Conservation (phyloP, 2,113 vertebrate genomes). For the Sphaerodactylus townsendi region DNA sequence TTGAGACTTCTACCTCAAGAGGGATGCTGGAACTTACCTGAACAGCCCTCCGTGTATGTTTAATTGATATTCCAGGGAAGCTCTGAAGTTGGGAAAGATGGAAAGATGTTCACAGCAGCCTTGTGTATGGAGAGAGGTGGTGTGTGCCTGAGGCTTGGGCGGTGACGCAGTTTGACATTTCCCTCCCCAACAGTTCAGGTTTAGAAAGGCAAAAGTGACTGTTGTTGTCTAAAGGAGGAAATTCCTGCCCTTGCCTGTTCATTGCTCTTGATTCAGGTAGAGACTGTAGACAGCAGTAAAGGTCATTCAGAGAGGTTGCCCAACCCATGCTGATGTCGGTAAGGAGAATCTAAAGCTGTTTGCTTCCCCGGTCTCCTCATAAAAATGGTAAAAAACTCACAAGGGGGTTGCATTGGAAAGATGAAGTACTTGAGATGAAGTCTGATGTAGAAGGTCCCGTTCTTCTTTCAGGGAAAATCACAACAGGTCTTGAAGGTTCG, state of each 20-base stretch:
- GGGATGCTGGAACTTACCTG: neutral
- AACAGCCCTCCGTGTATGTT: neutral
- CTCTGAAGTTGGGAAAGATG: neutral
- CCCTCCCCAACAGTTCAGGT: neutral
- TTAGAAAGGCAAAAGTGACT: neutral
- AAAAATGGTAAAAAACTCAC: neutral
- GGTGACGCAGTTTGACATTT: accelerated
- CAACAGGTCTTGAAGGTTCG: neutral
- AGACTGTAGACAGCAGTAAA: neutral
- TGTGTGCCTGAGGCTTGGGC: neutral
- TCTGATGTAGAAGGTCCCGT: too few species aligned
- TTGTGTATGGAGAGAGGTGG: neutral
- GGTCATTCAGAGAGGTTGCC: neutral
- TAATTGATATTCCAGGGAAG: neutral
- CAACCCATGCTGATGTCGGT: neutral
- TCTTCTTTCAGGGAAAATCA: neutral
- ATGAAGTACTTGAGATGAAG: neutral
- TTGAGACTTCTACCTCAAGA: neutral
- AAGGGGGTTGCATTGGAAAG: neutral
- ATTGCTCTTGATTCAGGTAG: neutral
- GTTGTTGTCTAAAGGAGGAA: neutral
- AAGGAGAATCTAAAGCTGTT: neutral
- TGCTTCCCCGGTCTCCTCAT: too few species aligned
- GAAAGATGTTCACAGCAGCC: neutral
- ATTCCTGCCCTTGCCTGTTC: neutral